Base-by-base conservation (phyloP, 2,797 vertebrate species). In the Typhlichthys subterraneus region DNA sequence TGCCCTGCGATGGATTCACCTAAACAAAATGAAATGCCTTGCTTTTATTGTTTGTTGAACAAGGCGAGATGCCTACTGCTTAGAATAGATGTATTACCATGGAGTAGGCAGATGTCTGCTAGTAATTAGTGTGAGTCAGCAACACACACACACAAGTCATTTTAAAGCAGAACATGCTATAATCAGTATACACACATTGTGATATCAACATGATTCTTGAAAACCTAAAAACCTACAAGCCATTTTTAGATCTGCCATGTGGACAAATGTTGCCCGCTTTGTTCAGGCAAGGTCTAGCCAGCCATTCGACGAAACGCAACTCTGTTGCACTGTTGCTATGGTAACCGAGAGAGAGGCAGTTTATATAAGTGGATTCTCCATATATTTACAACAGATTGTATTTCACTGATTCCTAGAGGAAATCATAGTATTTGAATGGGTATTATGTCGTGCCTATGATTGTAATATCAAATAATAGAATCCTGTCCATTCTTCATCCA, bases 271-370 rank as follows among this genome's bases (percentile, higher is more conserved):
- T 61, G 23, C 45, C 57, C 47, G 63, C 65, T 60, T 70, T 63
- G 45, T 56, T 69, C 50, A 73, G 47, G 60, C 57, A 67, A 57
- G 59, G 50, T 73, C 59, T 61, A 61, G 55, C 57, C 67, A 69
- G 62, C 73, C 77, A 72, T 81, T 73, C 77, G 72, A 79, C 64
- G 33, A 46, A 57, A 65, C 55, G 67, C 55, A 29, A 52, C 76
- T 70, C 70, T 79, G 80, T 81, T 83, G 87, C 72, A 83, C 65
- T 85, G 90, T 93, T 91, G 76, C 87, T 63, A 85, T 87, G 82
- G 91, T 76, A 87, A 92, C 89, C 73, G 69, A 69, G 79, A 82
- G 69, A 23, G 70, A 86, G 82, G 78, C 72, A 72, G 77, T 75
- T 86, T 73, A 81, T 75, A 81, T 87, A 88, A 75, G 82, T 55